Conservation (phyloP, 1,140 invertebrate genomes). For the Sarcophaga peregrina region DNA sequence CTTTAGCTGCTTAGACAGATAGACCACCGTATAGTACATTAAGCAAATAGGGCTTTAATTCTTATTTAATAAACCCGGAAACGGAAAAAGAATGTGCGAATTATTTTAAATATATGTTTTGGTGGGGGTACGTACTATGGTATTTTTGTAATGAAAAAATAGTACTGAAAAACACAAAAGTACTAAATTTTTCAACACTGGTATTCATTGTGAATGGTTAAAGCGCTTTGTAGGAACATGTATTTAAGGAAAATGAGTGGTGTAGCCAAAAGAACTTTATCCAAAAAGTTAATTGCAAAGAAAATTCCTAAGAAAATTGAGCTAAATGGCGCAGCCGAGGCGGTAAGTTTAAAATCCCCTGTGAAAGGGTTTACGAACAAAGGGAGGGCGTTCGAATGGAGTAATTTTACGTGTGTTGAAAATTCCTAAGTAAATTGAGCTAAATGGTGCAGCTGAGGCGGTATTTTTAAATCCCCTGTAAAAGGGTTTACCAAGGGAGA, state of each 20-base stretch:
- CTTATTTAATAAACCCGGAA: too few species aligned
- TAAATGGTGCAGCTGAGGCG: background rate
- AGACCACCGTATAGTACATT: too few species aligned
- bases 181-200: too few species aligned
- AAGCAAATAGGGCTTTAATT: too few species aligned
- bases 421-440: background rate
- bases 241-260: background rate
- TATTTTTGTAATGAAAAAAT: too few species aligned
- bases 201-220: background rate
- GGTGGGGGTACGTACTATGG: too few species aligned
- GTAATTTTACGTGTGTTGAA: too few species aligned
- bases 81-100: too few species aligned
- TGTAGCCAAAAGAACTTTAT: background rate
- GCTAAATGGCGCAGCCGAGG: background rate
- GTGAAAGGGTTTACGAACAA: background rate
- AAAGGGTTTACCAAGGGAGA: background rate
- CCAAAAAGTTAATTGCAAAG: conserved; percentile 11
- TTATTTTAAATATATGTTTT: too few species aligned
- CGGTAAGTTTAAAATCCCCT: background rate
- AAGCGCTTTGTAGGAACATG: background rate
- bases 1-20: too few species aligned
- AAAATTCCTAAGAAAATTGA: background rate
- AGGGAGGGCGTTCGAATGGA: background rate
- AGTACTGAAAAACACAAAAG: too few species aligned
- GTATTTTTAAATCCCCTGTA: background rate